A percentile compares a stretch with the other conserved stretches of the same genome.
These are phyloP conservation scores for Reticulitermes speratus DNA, from an alignment of 1,140 invertebrate species.

Conservation along the genomic window DNA sequence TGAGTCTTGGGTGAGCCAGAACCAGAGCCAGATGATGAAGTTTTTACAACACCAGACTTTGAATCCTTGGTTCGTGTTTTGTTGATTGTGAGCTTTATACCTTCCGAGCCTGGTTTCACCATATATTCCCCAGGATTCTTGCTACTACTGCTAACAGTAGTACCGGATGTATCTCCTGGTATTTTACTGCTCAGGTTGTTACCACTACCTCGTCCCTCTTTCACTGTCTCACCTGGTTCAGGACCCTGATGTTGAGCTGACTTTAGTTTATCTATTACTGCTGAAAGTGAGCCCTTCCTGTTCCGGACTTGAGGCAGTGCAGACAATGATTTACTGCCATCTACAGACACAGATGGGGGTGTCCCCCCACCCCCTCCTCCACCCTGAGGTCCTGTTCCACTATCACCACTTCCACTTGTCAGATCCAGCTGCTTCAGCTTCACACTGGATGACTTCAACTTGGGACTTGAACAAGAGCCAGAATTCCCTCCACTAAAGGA, in stretches of 20 bases:
- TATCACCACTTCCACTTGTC: constrained; percentile 24
- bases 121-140: constrained; percentile 80
- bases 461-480: constrained; percentile 55
- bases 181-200: constrained; percentile 45
- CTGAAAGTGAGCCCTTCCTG: constrained; percentile 75
- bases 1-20: constrained; percentile 72
- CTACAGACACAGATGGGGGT: constrained; percentile 30
- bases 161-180: constrained; percentile 51
- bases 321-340: constrained; percentile 44
- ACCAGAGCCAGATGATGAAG: constrained; percentile 47
- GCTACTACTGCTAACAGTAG: constrained; percentile 52
- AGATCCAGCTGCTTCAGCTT: constrained; percentile 64
- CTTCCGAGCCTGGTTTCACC: constrained; percentile 80
- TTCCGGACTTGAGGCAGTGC: constrained; percentile 57
- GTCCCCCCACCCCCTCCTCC: constrained; percentile 32
- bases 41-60: constrained; percentile 48
- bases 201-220: constrained; percentile 32
- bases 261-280: constrained; percentile 84
- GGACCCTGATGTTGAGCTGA: constrained; percentile 59
- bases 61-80: constrained; percentile 72
- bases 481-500: constrained; percentile 53
- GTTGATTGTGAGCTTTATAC: constrained; percentile 87
- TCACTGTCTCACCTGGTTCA: constrained; percentile 30
- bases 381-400: background rate
- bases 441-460: constrained; percentile 61